phyloP scores from a whole-genome alignment of 1,140 invertebrate species.

The Drosophila repletoides region DNA sequence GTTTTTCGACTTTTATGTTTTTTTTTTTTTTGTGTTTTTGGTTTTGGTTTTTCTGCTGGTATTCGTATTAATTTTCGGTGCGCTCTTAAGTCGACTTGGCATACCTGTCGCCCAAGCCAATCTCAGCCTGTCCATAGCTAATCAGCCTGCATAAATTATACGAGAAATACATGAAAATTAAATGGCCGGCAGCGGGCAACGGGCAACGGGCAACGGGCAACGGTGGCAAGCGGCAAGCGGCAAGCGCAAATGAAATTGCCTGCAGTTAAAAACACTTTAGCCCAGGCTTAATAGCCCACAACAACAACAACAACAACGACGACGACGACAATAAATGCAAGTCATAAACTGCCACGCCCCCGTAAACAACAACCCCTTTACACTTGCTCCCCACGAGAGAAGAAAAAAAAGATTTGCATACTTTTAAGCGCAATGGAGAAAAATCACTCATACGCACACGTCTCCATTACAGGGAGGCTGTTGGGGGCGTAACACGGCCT shows the following conservation, averaged over 20 bases:
- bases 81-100: constrained; percentile 45
- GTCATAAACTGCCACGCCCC: constrained; percentile 68
- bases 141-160: constrained; percentile 56
- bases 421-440: constrained; percentile 72
- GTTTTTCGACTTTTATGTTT: background rate
- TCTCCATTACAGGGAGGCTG: constrained; percentile 36
- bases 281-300: constrained; percentile 29
- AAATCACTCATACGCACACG: constrained; percentile 77
- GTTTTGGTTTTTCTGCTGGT: background rate
- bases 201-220: no score
- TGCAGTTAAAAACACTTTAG: constrained; percentile 77
- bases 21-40: background rate
- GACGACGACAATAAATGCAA: constrained; percentile 18
- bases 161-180: constrained; percentile 52
- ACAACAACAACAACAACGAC: constrained; percentile 28
- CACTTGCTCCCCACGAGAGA: background rate
- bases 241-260: constrained; percentile 74
- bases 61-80: background rate
- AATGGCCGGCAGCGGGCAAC: constrained; percentile 46
- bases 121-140: constrained; percentile 40
- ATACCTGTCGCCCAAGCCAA: constrained; percentile 27
- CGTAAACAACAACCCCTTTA: constrained; percentile 32
- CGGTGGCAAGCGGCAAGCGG: no score
- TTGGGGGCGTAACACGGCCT: constrained; percentile 52
- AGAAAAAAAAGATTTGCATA: constrained; percentile 67